Conservation (phyloP, 2,888 invertebrate species). For the Dasypolia templi region DNA sequence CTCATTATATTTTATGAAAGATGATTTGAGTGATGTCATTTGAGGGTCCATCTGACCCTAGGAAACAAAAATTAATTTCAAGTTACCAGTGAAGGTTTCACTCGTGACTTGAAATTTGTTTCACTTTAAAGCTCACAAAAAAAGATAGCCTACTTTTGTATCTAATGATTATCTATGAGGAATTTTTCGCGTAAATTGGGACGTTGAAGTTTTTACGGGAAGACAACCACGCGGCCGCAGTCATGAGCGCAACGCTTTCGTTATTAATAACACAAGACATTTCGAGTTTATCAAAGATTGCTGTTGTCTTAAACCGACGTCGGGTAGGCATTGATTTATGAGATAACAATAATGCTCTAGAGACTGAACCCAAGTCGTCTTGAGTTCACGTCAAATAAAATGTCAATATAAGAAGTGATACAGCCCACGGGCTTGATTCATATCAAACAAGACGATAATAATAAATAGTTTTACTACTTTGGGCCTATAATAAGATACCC, state of each 20-base stretch:
- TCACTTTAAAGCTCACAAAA: neutral
- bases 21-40: neutral
- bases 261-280: neutral
- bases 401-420: conserved; percentile 16
- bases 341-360: conserved; percentile 33
- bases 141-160: neutral
- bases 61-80: neutral
- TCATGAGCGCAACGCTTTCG: neutral
- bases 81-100: neutral
- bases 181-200: neutral
- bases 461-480: neutral
- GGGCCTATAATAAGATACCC: too few relatives aligned
- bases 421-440: neutral
- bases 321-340: conserved; percentile 16
- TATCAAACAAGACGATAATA: neutral
- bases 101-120: neutral
- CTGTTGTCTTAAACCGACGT: neutral
- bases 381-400: conserved; percentile 28
- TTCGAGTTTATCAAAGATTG: conserved; percentile 6
- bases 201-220: neutral
- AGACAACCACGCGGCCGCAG: neutral
- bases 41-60: neutral
- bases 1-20: too few relatives aligned
- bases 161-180: neutral
- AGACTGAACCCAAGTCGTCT: conserved; percentile 13